Base-by-base conservation (phyloP, 2,888 invertebrate genomes). In the Nomada ferruginata region DNA sequence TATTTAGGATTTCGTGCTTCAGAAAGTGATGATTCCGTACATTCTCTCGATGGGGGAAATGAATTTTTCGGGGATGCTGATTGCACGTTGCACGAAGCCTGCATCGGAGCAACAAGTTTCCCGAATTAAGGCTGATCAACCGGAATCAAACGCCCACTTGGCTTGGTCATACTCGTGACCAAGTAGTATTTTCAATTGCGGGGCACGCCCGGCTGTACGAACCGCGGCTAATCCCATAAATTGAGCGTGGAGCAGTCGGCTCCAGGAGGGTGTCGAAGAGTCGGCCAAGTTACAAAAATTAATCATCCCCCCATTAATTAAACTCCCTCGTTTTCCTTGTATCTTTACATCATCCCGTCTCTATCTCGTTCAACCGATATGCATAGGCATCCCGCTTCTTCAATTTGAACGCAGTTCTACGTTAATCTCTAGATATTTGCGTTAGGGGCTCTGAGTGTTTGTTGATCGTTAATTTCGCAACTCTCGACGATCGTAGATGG, bases 131-230 rank as follows among this genome's bases (percentile, higher is more conserved):
- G 72, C 79, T 85, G 89, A 88, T 90, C 86, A 75, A 68, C 61
- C 70, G 69, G 76, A 85, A 86, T 86, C 74, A 69, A 68, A 75
- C 89, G 84, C 89, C 89, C 87, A 87, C 89, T 87, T 84, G 86
- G 85, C 78, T 83, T 84, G 87, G 89, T 91, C 91, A 90, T 91
- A 86, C 65, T 86, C 91, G 78, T 91, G 91, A 91, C 91, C 88
- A 83, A 85, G 91, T 88, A 83, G 80, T 91, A 90, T 89, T 91
- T 90, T 91, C 90, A 91, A 91, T 91, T 90, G 88, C 87, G 84
- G 86, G 86, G 87, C 83, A 84, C 89, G 86, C 83, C 85, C 76
- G 83, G 65, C 66, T 86, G 83, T 88, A 90, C 85, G 89, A 89
- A 91, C 89, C 91, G 90, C 82, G 86, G 85, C 91, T 88, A 91